Percentiles rank a stretch among this genome's conserved stretches.
Evolutionary conservation across 2,797 vertebrate species (phyloP).

Genomic region (Enteromius anoplus): DNA sequence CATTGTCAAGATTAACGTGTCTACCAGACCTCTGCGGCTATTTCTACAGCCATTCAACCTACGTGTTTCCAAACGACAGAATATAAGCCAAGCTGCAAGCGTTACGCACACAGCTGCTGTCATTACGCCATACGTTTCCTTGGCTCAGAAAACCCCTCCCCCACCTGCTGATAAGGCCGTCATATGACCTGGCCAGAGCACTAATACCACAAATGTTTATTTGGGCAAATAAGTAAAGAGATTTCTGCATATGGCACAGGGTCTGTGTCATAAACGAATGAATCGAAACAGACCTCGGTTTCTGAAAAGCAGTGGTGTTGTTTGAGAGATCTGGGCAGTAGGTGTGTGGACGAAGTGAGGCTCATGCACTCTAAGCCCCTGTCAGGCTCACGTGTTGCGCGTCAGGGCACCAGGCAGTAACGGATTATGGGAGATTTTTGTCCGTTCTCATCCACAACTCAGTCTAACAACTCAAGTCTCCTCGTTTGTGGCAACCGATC

Average conservation of each 20-base stretch:
- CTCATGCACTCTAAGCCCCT: conserved; percentile 11
- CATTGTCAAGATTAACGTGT: background rate
- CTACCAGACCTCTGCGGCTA: conserved; percentile 5
- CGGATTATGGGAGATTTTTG: conserved; percentile 49
- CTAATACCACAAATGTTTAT: conserved; percentile 16
- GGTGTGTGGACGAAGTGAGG: background rate
- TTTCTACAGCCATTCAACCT: conserved; percentile 20
- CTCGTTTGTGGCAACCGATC: conserved; percentile 51
- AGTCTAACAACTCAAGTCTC: conserved; percentile 50
- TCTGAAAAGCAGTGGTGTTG: conserved; percentile 21
- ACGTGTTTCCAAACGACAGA: background rate
- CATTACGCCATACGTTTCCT: background rate
- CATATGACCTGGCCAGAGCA: conserved; percentile 2
- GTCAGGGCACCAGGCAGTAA: conserved; percentile 19
- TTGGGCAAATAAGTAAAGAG: background rate
- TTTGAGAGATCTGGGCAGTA: conserved; percentile 1
- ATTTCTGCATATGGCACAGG: background rate
- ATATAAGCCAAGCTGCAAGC: conserved; percentile 15
- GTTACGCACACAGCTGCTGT: conserved; percentile 15
- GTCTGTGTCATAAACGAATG: background rate
- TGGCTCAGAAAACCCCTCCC: conserved; percentile 20
- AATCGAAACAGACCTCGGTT: background rate
- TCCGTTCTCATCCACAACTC: conserved; percentile 35
- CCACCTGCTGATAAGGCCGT: conserved; percentile 16
- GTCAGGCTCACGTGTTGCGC: conserved; percentile 27